A percentile compares a stretch with the other conserved stretches of the same genome.
These are phyloP conservation scores for Pseudochirops corinnae DNA, from an alignment of 2,797 vertebrate species.

Conservation along the genomic window DNA sequence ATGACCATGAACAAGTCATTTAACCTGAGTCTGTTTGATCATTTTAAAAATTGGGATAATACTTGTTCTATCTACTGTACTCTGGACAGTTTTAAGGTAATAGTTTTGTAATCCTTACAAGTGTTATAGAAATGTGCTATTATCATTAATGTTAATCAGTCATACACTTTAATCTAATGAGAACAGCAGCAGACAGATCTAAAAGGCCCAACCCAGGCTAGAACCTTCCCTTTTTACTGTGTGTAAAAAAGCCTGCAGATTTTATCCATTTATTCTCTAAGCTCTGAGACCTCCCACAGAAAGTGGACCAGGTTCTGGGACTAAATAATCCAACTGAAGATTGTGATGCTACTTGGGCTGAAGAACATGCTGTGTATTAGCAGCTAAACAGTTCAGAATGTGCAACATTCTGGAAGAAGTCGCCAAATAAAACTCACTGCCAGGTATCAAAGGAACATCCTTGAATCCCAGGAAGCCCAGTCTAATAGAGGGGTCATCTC, in stretches of 20 bases:
- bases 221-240: slow-evolving; percentile 39
- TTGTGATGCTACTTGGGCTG: slow-evolving; percentile 5
- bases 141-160: neutral
- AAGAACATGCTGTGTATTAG: slow-evolving; percentile 47
- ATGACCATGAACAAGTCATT: neutral
- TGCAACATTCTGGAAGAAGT: neutral
- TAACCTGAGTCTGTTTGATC: neutral
- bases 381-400: slow-evolving; percentile 22
- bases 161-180: slow-evolving; percentile 40
- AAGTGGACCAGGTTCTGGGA: slow-evolving; percentile 18
- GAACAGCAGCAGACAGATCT: slow-evolving; percentile 15
- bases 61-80: neutral
- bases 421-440: neutral
- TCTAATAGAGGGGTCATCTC: slow-evolving; percentile 22
- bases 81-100: neutral
- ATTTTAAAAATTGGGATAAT: neutral
- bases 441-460: neutral
- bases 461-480: neutral
- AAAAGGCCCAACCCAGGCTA: slow-evolving; percentile 21
- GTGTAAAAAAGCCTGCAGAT: slow-evolving; percentile 46
- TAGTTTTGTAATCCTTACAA: neutral
- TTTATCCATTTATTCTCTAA: slow-evolving; percentile 43
- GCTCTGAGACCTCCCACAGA: slow-evolving; percentile 46
- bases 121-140: neutral
- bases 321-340: slow-evolving; percentile 53